Percentiles rank a stretch among this genome's conserved stretches.
These are phyloP conservation scores for Mormyrus lacerda DNA, from an alignment of 2,113 vertebrate genomes.

Conservation along the genomic window DNA sequence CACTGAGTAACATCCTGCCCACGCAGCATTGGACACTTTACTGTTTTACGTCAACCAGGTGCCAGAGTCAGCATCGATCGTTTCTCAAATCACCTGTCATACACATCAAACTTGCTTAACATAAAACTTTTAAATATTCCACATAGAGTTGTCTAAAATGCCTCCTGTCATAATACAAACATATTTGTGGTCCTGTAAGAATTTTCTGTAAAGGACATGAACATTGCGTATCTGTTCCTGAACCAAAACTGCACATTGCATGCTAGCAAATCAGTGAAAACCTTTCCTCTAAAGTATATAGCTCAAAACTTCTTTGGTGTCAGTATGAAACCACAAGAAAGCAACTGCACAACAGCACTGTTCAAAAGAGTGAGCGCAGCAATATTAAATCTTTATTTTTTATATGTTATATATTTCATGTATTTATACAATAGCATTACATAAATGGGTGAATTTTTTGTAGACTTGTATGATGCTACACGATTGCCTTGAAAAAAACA, in stretches of 20 bases:
- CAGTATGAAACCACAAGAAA: constrained; percentile 34
- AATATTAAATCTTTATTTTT: constrained; percentile 54
- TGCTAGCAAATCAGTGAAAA: constrained; percentile 33
- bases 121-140: constrained; percentile 6
- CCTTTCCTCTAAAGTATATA: neutral
- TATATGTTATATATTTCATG: constrained; percentile 46
- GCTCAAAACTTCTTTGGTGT: constrained; percentile 26
- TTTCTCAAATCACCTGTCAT: constrained; percentile 39
- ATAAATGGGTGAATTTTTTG: constrained; percentile 41
- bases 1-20: neutral
- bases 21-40: neutral
- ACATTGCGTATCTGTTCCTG: constrained; percentile 43
- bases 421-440: constrained; percentile 28
- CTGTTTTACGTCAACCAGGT: constrained; percentile 10
- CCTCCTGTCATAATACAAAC: neutral
- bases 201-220: constrained; percentile 27
- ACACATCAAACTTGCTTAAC: constrained; percentile 8
- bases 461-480: constrained; percentile 34
- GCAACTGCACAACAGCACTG: constrained; percentile 34
- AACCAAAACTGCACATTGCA: constrained; percentile 47
- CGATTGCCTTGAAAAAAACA: constrained; percentile 36
- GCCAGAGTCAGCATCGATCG: neutral
- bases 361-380: constrained; percentile 27
- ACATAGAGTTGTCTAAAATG: neutral
- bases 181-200: neutral